Conservation (phyloP, 1,140 invertebrate genomes). For the Pogonomyrmex barbatus region DNA sequence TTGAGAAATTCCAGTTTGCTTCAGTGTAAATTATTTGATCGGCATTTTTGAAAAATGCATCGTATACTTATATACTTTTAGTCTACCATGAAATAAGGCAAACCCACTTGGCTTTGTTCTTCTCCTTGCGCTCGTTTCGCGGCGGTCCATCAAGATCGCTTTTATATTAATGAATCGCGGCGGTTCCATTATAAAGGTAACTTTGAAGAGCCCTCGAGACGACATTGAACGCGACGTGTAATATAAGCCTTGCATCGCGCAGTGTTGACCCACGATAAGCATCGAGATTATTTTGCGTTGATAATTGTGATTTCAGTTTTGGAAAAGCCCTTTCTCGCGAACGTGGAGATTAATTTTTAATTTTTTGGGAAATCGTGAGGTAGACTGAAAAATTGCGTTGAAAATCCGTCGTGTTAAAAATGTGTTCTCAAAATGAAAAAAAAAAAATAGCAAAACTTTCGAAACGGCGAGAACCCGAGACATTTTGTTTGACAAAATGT, state of each 20-base stretch:
- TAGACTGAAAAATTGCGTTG: background rate
- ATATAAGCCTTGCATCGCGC: conserved; percentile 11
- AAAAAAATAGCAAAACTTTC: background rate
- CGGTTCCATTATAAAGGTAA: conserved; percentile 64
- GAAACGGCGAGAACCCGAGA: background rate
- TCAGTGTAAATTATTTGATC: conserved; percentile 4
- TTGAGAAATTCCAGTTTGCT: background rate
- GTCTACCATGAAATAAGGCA: background rate
- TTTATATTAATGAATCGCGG: conserved; percentile 83
- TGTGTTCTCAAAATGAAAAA: background rate
- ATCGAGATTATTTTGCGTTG: conserved; percentile 9
- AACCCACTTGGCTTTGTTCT: conserved; percentile 21
- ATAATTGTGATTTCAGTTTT: background rate
- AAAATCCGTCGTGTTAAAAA: background rate
- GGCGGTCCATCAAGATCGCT: conserved; percentile 79
- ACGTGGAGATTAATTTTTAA: background rate
- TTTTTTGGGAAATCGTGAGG: conserved; percentile 13
- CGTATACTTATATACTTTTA: background rate
- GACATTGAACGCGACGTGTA: conserved; percentile 41
- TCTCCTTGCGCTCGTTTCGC: conserved; percentile 43
- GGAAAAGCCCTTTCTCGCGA: background rate
- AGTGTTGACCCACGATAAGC: conserved; percentile 32
- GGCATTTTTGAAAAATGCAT: background rate
- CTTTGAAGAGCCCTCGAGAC: conserved; percentile 67
- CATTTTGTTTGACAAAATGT: conserved; percentile 64